Base-by-base conservation (phyloP, 2,888 invertebrate species). In the Criorhina ranunculi region DNA sequence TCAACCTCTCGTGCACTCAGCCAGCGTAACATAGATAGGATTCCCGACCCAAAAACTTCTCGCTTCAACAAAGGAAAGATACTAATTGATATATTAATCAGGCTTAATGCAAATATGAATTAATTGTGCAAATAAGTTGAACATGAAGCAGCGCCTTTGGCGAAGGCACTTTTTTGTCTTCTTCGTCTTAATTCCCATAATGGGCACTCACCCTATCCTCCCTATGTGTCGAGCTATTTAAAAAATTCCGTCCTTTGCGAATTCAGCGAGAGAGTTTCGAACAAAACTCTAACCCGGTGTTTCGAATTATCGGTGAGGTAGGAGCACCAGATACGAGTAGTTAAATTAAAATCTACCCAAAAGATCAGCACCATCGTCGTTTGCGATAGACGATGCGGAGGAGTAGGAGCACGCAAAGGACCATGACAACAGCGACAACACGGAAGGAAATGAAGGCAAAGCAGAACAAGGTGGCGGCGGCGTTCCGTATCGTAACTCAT, bases 61-160 rank as follows among this genome's bases (percentile, higher is more conserved):
- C 62, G 19, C 9, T 35, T 33, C 19, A 24, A 51, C 19, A 17
- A 33, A 49, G 46, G 6, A 46, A 57, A 42, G 51, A 69, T 53
- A 64, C 70, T 81, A 81, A 81, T 81, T 77, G 81, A 70, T 69
- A 42, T 77, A 81, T 81, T 81, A 81, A 77, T 70, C 64, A 81
- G 77, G 70, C 59, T 77, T 70, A 81, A 81, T 81, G 64, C 64
- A 81, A 77, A 77, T 81, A 77, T 79, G 64, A 64, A 79, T 72
- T 62, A 79, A 79, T 79, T 79, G 60, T 59, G 78, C 78, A 72
- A 72, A 79, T 64, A 79, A 72, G 72, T 79, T 79, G 49, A 64
- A 72, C 55, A 59, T 51, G 70, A 69, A 57, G 44, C 67, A 57
- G 44, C 67, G 37, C 42, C 60, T 51, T 67, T 33, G 60, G 33